Conservation (phyloP, 2,113 vertebrate species). For the Pedionomus torquatus region DNA sequence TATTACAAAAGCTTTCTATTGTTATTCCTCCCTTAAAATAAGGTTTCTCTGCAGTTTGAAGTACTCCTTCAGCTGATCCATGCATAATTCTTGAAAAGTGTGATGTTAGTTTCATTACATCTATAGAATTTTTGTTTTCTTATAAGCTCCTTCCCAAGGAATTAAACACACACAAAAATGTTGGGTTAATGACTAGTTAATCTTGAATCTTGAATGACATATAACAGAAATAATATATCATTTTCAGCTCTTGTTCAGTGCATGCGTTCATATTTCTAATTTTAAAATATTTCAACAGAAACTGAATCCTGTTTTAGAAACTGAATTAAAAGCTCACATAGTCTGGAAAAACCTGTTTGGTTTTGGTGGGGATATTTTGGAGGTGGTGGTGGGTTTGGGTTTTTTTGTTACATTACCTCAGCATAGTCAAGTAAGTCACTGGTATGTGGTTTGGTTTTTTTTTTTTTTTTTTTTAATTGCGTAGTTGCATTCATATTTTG, state of each 20-base stretch:
- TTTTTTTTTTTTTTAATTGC: not conserved
- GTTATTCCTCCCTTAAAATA: not conserved
- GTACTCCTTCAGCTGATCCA: not conserved
- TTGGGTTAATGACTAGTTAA: not conserved
- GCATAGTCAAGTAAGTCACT: not conserved
- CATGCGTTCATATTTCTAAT: not conserved
- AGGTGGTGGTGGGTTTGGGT: not conserved
- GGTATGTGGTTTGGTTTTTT: not conserved
- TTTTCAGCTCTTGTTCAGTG: not conserved
- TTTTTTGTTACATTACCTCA: not conserved
- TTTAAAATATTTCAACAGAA: not conserved
- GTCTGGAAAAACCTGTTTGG: not conserved
- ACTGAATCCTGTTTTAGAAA: not conserved
- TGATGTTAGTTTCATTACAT: not conserved
- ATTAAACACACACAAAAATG: not conserved
- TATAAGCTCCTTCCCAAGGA: not conserved
- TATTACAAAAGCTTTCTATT: not conserved
- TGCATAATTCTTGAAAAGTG: not conserved
- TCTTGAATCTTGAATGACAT: not conserved
- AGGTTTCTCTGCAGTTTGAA: not conserved
- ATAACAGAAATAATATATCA: not conserved
- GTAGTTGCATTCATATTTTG: not conserved
- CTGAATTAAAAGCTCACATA: not conserved
- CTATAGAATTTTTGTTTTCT: not conserved
- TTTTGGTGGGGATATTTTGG: not conserved